Percentiles rank a stretch among this genome's conserved stretches.
These are phyloP conservation scores for Schizaphis graminum DNA, from an alignment of 2,888 invertebrate species.

Conservation along the genomic window DNA sequence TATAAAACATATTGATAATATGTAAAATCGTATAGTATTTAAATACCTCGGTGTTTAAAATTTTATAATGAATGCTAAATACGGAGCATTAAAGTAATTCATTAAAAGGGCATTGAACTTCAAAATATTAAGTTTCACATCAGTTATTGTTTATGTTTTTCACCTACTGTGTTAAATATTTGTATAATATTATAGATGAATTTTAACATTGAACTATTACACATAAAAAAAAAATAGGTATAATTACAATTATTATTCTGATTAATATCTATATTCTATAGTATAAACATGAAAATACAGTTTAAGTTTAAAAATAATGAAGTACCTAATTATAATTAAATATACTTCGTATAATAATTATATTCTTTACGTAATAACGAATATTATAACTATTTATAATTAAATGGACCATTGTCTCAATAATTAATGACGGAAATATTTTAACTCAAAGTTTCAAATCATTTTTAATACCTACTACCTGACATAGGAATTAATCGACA, in stretches of 20 bases:
- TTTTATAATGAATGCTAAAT: background rate
- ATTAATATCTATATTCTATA: conserved; percentile 26
- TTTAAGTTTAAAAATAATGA: background rate
- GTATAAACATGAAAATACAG: background rate
- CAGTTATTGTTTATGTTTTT: background rate
- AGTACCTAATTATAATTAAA: background rate
- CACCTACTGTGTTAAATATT: background rate
- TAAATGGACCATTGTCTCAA: too few species aligned
- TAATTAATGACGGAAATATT: background rate
- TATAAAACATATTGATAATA: background rate
- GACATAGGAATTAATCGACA: background rate
- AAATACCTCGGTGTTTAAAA: background rate
- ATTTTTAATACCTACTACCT: background rate
- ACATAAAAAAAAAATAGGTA: background rate
- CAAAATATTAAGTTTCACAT: conserved; percentile 33
- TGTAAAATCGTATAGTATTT: background rate
- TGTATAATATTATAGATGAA: background rate
- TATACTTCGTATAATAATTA: background rate
- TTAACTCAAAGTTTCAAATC: background rate
- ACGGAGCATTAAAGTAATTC: background rate
- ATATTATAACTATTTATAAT: too few species aligned
- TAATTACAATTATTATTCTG: background rate
- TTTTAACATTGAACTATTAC: background rate
- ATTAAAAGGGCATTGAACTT: conserved; percentile 30
- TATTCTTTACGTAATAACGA: background rate